Evolutionary conservation across 2,797 vertebrate species (phyloP).

Genomic region (Gallinago nigripennis): DNA sequence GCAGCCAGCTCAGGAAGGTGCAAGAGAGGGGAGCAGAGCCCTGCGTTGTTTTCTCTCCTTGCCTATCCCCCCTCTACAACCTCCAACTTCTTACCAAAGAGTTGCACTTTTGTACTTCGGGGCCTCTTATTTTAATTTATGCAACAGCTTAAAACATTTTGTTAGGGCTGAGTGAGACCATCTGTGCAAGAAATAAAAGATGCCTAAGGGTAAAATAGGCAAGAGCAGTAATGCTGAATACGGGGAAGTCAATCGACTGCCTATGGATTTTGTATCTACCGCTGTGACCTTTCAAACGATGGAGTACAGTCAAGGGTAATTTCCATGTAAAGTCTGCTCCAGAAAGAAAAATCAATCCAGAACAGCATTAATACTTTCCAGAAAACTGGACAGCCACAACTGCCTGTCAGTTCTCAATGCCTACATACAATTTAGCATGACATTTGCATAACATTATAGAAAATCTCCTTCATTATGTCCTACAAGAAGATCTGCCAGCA

Average conservation of each 20-base stretch:
- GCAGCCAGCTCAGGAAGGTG: not conserved
- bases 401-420: conserved; percentile 27
- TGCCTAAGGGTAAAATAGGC: conserved; percentile 79
- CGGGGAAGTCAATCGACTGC: conserved; percentile 64
- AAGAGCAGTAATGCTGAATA: conserved; percentile 73
- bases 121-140: conserved; percentile 81
- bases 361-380: conserved; percentile 13
- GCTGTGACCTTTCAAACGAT: conserved; percentile 74
- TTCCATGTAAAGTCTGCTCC: conserved; percentile 59
- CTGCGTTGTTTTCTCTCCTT: not conserved
- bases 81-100: conserved; percentile 41
- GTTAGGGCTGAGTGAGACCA: conserved; percentile 82
- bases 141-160: conserved; percentile 81
- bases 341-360: conserved; percentile 60
- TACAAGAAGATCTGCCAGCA: conserved; percentile 43
- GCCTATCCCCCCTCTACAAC: not conserved
- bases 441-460: conserved; percentile 56
- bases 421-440: conserved; percentile 27
- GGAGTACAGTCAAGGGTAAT: conserved; percentile 69
- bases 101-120: conserved; percentile 69
- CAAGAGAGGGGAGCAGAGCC: not conserved
- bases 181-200: conserved; percentile 80
- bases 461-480: conserved; percentile 59
- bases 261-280: conserved; percentile 65
- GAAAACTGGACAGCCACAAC: conserved; percentile 11